These are phyloP conservation scores for Diabrotica virgifera DNA, from an alignment of 1,140 invertebrate species.

Conservation along the genomic window DNA sequence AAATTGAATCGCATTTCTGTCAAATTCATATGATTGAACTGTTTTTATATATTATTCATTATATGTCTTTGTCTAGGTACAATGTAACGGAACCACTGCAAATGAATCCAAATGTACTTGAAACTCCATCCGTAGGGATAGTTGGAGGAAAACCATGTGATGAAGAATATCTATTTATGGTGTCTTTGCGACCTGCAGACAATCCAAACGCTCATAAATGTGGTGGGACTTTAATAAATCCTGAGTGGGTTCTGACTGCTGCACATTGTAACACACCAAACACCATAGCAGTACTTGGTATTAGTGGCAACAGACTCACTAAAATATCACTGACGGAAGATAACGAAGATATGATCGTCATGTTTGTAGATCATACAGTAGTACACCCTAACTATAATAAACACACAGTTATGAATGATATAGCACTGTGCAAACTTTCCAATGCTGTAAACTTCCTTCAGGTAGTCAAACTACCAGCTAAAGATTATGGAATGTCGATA, in stretches of 20 bases:
- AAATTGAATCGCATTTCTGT: too few relatives aligned
- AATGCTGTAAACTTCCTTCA: not conserved
- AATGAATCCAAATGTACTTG: too few relatives aligned
- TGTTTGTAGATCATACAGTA: not conserved
- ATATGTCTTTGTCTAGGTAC: too few relatives aligned
- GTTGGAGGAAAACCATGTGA: not conserved
- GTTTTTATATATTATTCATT: too few relatives aligned
- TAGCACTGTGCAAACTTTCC: not conserved
- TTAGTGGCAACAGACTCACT: not conserved
- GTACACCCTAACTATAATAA: not conserved
- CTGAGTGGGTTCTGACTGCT: conserved; percentile 51
- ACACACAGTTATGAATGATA: not conserved
- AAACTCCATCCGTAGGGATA: not conserved
- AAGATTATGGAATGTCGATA: not conserved
- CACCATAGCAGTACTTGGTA: not conserved
- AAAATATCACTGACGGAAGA: not conserved
- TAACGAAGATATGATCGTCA: not conserved
- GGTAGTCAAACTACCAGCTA: not conserved
- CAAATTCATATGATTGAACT: too few relatives aligned
- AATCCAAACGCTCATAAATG: conserved; percentile 51
- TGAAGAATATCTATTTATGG: not conserved
- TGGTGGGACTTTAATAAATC: conserved; percentile 58
- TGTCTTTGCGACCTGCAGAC: not conserved
- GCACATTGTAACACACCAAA: conserved; percentile 48
- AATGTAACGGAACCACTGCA: too few relatives aligned